Percentiles rank a stretch among this genome's conserved stretches.
phyloP scores from a whole-genome alignment of 2,888 invertebrate species.

The Chrysomela aeneicollis region DNA sequence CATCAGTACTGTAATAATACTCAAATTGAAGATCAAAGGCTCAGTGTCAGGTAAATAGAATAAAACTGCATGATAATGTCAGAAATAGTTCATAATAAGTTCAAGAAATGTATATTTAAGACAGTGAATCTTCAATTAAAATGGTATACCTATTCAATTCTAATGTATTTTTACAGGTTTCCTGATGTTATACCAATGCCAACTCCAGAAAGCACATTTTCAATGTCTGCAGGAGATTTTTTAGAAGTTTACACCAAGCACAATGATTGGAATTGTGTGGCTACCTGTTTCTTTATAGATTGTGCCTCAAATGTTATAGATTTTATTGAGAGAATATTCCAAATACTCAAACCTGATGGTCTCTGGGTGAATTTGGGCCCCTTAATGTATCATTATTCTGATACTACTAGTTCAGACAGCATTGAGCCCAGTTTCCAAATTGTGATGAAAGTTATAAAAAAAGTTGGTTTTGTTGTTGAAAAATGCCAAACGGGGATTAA shows the following conservation, averaged over 20 bases:
- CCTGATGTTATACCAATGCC: constrained; percentile 87
- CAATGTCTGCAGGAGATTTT: constrained; percentile 98
- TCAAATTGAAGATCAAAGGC: constrained; percentile 80
- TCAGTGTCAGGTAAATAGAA: constrained; percentile 64
- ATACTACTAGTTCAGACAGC: constrained; percentile 85
- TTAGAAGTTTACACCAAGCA: constrained; percentile 82
- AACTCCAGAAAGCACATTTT: constrained; percentile 75
- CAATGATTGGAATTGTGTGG: constrained; percentile 89
- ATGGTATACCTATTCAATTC: too few relatives aligned
- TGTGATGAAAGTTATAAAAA: constrained; percentile 70
- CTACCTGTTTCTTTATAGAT: constrained; percentile 98
- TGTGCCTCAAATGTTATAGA: constrained; percentile 96
- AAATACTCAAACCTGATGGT: constrained; percentile 89
- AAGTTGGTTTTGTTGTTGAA: constrained; percentile 84
- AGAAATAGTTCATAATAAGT: too few relatives aligned
- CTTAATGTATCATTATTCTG: constrained; percentile 89
- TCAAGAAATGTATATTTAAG: too few relatives aligned
- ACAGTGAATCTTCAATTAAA: too few relatives aligned
- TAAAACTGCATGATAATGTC: too few relatives aligned
- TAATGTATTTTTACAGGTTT: constrained; percentile 64
- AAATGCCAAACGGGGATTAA: constrained; percentile 81
- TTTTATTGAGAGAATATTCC: constrained; percentile 92
- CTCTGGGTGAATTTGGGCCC: constrained; percentile 93
- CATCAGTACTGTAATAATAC: constrained; percentile 94
- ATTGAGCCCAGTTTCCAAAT: constrained; percentile 89